Base-by-base conservation (phyloP, 2,888 invertebrate genomes). In the Noctua pronuba region DNA sequence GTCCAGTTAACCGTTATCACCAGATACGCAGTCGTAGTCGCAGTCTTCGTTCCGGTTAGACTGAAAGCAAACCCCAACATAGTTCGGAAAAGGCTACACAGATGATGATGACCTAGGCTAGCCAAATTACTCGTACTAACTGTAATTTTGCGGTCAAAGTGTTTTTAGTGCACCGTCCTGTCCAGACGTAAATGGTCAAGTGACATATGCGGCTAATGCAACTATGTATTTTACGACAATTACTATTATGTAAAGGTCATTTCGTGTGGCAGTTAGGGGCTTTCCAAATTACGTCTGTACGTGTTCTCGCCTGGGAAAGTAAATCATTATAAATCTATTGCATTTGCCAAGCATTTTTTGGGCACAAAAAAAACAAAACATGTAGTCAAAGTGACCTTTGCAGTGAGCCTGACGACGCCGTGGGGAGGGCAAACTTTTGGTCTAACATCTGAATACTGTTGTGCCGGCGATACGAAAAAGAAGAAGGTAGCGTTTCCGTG, bases 221-320 rank as follows among this genome's bases (percentile, higher is more conserved):
- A 83, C 83, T 65, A 24, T 86, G 83, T 82, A 31, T 83, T 83
- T 84, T 73, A 84, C 35, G 21, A 46, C 52, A 13, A 44, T 79
- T 18, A 60, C 73, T 60, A 76, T 76, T 80, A 84, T 55, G 52
- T 67, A 68, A 44, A 58, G 38, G 68, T 41, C 38, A 84, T 83
- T 83, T 65, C 13, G 64, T 60, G 62, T 72, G 38, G 31, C 52
- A 68, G 67, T 79, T 67, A 58, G n/a, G 41, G 52, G 38, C 52
- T 74, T 69, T 6, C 64, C 4, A 60, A 68, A 82, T 81, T 24
- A 4, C 41, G 16, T 44, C 18, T 24, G 2, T 16, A 18, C n/a
- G 8, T n/a, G 38, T 67, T 18, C 24, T n/a, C 21, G 60, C 21
- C 31, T 35, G 21, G 60, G 60, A 31, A 60, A 31, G 18, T 21